phyloP scores from a whole-genome alignment of 2,797 vertebrate genomes.

The Falco cherrug region DNA sequence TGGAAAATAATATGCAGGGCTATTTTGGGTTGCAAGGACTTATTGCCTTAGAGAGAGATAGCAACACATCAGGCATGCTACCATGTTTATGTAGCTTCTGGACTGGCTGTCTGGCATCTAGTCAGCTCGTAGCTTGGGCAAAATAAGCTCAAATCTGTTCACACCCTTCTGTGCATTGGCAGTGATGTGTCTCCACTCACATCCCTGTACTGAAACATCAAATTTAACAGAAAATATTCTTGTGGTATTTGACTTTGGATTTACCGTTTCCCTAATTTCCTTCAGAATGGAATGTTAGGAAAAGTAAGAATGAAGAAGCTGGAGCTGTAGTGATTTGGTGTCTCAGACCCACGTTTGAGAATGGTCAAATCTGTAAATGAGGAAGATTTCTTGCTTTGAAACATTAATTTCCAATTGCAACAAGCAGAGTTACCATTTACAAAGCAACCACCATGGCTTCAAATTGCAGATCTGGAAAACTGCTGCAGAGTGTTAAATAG shows the following conservation, averaged over 20 bases:
- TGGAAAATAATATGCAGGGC: background rate
- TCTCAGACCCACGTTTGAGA: background rate
- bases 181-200: background rate
- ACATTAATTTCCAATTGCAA: background rate
- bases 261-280: background rate
- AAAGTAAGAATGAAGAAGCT: background rate
- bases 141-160: slow-evolving; percentile 26
- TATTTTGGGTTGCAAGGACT: background rate
- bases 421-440: background rate
- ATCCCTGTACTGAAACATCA: background rate
- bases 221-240: background rate
- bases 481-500: background rate
- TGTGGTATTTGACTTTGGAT: background rate
- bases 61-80: background rate
- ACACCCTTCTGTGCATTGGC: background rate
- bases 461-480: background rate
- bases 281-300: background rate
- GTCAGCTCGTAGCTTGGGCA: background rate
- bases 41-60: background rate
- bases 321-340: background rate
- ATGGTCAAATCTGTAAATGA: background rate
- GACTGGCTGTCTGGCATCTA: background rate
- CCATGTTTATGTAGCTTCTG: background rate
- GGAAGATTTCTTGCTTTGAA: background rate
- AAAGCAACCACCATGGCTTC: background rate